Percentiles rank a stretch among this genome's conserved stretches.
Evolutionary conservation across 2,888 invertebrate genomes (phyloP).

Genomic region (Netelia inedita): DNA sequence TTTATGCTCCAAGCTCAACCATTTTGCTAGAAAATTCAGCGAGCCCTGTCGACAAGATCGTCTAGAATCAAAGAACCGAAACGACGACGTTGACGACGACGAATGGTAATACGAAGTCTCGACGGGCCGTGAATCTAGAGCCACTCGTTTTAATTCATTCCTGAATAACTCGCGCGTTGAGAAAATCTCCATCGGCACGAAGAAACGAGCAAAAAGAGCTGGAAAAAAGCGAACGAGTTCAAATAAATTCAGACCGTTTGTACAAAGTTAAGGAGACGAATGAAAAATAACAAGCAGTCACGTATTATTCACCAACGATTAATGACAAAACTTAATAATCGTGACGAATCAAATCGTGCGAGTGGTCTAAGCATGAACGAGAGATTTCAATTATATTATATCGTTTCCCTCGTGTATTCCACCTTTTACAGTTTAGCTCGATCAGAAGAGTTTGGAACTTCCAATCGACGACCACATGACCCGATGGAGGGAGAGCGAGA

Average conservation of each 20-base stretch:
- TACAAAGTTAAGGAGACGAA: neutral
- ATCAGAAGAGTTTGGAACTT: neutral
- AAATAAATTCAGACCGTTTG: conserved; percentile 28
- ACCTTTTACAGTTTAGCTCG: neutral
- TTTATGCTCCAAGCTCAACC: neutral
- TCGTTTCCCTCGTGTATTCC: neutral
- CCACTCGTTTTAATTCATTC: conserved; percentile 1
- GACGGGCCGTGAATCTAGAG: conserved; percentile 19
- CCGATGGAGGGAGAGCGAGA: no score
- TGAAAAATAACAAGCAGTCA: neutral
- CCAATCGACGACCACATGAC: no score
- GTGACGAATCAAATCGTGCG: conserved; percentile 58
- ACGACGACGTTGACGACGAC: conserved; percentile 9
- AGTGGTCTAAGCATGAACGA: conserved; percentile 33
- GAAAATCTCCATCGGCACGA: conserved; percentile 7
- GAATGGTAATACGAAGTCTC: conserved; percentile 16
- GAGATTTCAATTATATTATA: conserved; percentile 26
- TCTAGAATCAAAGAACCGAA: neutral
- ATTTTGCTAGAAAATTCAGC: conserved; percentile 4
- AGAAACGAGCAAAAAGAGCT: conserved; percentile 3
- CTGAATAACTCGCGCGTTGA: neutral
- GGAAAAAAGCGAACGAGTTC: conserved; percentile 29
- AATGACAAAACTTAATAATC: conserved; percentile 41
- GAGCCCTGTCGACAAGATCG: conserved; percentile 9
- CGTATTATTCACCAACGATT: conserved; percentile 38